Percentiles rank a stretch among this genome's conserved stretches.
phyloP scores from a whole-genome alignment of 2,113 vertebrate species.

The Petroica traversi region DNA sequence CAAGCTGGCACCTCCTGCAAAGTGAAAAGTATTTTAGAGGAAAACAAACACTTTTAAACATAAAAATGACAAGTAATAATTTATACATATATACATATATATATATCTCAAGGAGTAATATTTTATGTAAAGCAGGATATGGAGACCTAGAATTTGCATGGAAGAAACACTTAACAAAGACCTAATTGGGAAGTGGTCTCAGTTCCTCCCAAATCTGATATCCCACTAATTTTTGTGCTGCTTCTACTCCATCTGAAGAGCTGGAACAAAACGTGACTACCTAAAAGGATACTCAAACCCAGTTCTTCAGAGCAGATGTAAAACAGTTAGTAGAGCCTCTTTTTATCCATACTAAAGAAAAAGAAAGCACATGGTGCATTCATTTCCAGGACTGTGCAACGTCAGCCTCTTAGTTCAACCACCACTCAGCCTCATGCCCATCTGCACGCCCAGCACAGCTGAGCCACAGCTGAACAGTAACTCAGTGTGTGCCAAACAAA shows the following conservation, averaged over 20 bases:
- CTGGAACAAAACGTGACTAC: not conserved
- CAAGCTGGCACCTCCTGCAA: conserved; percentile 81
- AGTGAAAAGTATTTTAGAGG: not conserved
- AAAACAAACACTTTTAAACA: not conserved
- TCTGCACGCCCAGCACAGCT: not conserved
- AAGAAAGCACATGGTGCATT: not conserved
- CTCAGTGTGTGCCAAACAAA: not conserved
- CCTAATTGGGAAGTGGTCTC: not conserved
- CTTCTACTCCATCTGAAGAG: not conserved
- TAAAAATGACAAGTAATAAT: not conserved
- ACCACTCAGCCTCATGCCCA: not conserved
- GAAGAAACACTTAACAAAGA: not conserved
- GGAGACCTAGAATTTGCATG: not conserved
- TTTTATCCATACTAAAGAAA: not conserved
- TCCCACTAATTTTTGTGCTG: not conserved
- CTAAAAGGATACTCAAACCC: not conserved
- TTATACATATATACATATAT: not conserved
- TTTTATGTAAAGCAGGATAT: not conserved
- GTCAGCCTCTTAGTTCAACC: not conserved
- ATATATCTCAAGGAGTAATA: not conserved
- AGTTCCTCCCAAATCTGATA: not conserved
- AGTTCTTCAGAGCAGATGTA: not conserved
- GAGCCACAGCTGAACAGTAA: not conserved
- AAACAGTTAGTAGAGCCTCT: not conserved
- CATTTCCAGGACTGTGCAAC: not conserved